Evolutionary conservation across 2,888 invertebrate species (phyloP), one percentile per base, ranked within the genome.

Genomic region (Cancer borealis): DNA sequence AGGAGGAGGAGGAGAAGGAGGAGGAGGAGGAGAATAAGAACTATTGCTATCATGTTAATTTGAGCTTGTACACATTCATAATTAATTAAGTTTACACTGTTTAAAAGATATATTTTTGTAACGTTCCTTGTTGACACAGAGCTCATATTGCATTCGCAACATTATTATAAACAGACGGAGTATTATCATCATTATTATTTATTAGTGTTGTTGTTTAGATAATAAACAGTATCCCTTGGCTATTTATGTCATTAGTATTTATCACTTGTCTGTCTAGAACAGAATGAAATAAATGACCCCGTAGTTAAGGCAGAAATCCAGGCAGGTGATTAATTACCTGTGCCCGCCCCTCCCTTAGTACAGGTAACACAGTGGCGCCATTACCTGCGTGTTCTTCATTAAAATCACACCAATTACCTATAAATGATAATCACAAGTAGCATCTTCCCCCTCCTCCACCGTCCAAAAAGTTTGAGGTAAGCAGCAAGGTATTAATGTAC

Each of bases 291-390:
- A 4, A 30, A n/a, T 87, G 47, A 17, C 88, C 10, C 49, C 5
- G 8, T 79, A 39, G 30, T 30, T 39, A 39, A 0, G 30, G 26
- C 30, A 39, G 30, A 12, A 10, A 26, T 26, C 5, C 10, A 60
- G 73, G 2, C 73, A 84, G 84, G 84, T 39, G 39, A 84, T 84
- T 84, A 84, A 79, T 79, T 79, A 79, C 73, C 26, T 60, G 60
- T 21, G 17, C 60, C 17, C 60, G 21, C 26, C 73, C n/a, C n/a
- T 10, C 73, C 73, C n/a, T 79, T 30, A 17, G 84, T 1, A 14
- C 8, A 39, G 17, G 84, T 84, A 84, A 84, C 10, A 39, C 39
- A 17, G 84, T 39, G 84, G 39, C 84, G 39, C 39, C 39, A 66
- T 39, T 39, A 84, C 84, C 84, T 84, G 84, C 39, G 84, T 39